These are phyloP conservation scores for Gastrophryne carolinensis DNA, from an alignment of 2,797 vertebrate genomes.

Conservation along the genomic window DNA sequence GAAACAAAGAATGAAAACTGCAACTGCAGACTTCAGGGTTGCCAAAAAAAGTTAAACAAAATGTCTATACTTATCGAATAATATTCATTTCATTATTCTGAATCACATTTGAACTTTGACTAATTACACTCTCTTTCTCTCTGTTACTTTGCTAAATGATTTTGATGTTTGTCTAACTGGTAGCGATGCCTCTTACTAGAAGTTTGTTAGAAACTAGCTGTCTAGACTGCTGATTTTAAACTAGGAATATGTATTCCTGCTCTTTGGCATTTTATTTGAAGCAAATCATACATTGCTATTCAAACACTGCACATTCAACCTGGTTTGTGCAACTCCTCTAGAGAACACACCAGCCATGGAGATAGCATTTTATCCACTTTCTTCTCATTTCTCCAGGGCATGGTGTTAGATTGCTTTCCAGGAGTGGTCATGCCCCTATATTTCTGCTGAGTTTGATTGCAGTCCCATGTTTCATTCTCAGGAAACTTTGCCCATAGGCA, in stretches of 20 bases:
- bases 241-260: constrained; percentile 25
- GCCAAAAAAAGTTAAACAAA: no score
- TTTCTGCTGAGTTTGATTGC: constrained; percentile 58
- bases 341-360: constrained; percentile 46
- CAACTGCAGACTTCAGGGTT: no score
- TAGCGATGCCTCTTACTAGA: not conserved
- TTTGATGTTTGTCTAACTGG: not conserved
- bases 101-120: no score
- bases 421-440: constrained; percentile 53
- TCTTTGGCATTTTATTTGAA: constrained; percentile 53
- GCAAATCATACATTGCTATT: constrained; percentile 60
- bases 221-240: constrained; percentile 23
- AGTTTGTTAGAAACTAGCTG: not conserved
- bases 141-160: no score
- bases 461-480: constrained; percentile 59
- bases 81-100: no score
- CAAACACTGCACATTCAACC: constrained; percentile 55
- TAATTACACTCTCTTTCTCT: no score
- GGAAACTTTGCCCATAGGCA: constrained; percentile 58
- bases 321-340: constrained; percentile 59
- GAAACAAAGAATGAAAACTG: no score
- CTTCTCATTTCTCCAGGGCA: constrained; percentile 59
- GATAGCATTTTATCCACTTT: constrained; percentile 55
- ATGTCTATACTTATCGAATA: no score
- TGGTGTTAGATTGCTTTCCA: constrained; percentile 60